These are phyloP conservation scores for Oophaga pumilio DNA, from an alignment of 2,113 vertebrate species.

Conservation along the genomic window DNA sequence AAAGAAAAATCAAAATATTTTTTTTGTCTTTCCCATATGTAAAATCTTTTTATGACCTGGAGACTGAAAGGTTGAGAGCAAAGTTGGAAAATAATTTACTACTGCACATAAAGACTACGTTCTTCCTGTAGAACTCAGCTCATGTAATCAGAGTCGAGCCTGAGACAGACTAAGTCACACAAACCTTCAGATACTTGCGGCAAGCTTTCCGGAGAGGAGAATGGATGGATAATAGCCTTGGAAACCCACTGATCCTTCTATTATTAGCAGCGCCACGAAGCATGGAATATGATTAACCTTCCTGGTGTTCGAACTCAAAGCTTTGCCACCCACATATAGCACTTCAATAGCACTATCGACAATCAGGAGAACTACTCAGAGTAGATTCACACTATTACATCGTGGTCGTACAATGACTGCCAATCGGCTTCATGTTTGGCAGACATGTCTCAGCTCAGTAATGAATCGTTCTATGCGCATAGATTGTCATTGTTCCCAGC, in stretches of 20 bases:
- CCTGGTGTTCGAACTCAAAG: conserved; percentile 40
- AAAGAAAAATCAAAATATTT: not conserved
- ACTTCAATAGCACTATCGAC: conserved; percentile 32
- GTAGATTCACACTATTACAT: too few species aligned
- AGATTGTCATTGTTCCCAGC: not conserved
- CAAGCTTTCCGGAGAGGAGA: conserved; percentile 14
- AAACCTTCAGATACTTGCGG: conserved; percentile 44
- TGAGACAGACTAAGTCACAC: conserved; percentile 3
- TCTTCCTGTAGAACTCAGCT: conserved; percentile 10
- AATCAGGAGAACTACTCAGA: conserved; percentile 40
- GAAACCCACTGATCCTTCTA: conserved; percentile 53
- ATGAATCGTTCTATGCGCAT: too few species aligned
- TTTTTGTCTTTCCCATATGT: conserved; percentile 12
- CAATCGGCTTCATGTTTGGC: too few species aligned
- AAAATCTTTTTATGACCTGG: conserved; percentile 5
- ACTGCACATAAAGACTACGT: not conserved
- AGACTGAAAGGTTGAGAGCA: not conserved
- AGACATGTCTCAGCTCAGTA: not conserved
- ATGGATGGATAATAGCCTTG: conserved; percentile 52
- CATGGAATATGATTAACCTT: conserved; percentile 61
- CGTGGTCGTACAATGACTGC: too few species aligned
- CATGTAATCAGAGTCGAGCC: not conserved
- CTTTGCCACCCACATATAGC: conserved; percentile 50
- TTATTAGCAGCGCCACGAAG: conserved; percentile 55
- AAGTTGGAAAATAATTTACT: conserved; percentile 6